Percentiles rank a stretch among this genome's conserved stretches.
Conservation (phyloP, 2,113 vertebrate genomes). For the Phylloscopus trochiloides region DNA sequence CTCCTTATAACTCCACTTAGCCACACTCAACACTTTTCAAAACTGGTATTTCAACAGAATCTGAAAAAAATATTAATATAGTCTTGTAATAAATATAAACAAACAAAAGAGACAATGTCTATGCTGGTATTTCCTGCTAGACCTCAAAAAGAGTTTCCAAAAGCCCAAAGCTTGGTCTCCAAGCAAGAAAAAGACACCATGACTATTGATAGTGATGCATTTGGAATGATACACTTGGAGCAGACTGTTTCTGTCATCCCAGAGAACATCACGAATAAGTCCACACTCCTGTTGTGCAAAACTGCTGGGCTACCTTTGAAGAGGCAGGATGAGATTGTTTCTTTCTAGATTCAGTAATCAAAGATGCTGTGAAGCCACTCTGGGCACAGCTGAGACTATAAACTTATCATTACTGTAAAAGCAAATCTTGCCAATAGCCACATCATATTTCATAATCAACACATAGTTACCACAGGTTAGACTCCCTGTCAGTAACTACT, state of each 20-base stretch:
- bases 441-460: not conserved
- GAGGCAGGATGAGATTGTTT: not conserved
- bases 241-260: not conserved
- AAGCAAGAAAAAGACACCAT: not conserved
- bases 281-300: not conserved
- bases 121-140: not conserved
- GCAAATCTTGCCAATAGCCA: not conserved
- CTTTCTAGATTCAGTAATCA: not conserved
- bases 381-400: not conserved
- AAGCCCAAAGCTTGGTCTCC: not conserved
- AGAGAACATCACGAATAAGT: not conserved
- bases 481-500: not conserved
- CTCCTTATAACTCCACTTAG: not conserved
- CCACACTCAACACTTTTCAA: not conserved
- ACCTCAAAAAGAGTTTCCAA: not conserved
- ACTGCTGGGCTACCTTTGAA: not conserved
- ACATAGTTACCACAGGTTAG: not conserved
- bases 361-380: not conserved
- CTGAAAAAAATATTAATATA: not conserved
- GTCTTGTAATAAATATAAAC: not conserved
- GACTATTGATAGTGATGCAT: not conserved
- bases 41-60: not conserved
- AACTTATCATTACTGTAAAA: not conserved
- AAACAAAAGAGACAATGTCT: rapidly evolving
- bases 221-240: not conserved